These are phyloP conservation scores for Rynchops niger DNA, from an alignment of 2,113 vertebrate species.

Conservation along the genomic window DNA sequence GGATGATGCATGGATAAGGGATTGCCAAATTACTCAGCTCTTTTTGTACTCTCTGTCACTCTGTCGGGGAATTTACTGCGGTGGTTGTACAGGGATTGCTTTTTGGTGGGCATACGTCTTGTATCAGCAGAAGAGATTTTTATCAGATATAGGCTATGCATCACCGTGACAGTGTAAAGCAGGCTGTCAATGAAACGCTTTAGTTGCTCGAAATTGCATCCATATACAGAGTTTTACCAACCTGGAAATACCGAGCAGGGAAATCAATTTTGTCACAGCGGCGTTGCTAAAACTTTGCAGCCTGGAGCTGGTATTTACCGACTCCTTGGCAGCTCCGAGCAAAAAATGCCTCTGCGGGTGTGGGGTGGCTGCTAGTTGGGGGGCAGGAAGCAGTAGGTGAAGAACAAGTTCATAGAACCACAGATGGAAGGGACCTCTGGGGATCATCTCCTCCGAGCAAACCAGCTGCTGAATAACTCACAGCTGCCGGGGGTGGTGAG, in stretches of 20 bases:
- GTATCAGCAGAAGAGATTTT: not conserved
- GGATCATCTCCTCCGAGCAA: no score
- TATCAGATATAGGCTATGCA: rapidly evolving
- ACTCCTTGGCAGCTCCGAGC: not conserved
- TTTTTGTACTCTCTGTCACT: rapidly evolving
- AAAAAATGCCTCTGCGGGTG: rapidly evolving
- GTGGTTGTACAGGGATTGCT: not conserved
- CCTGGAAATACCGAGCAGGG: not conserved
- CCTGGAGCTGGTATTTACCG: not conserved
- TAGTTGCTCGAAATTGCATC: not conserved
- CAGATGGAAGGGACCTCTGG: no score
- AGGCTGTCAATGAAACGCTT: rapidly evolving
- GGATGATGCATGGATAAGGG: not conserved
- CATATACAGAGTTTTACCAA: not conserved
- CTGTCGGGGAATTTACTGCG: not conserved
- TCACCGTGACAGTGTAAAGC: not conserved
- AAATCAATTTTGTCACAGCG: not conserved
- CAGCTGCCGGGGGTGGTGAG: no score
- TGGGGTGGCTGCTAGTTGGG: not conserved
- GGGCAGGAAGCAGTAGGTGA: not conserved
- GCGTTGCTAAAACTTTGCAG: not conserved
- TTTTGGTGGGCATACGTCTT: not conserved
- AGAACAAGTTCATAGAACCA: not conserved
- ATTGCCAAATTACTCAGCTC: rapidly evolving
- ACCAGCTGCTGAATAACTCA: no score